Conservation (phyloP, 2,888 invertebrate species). For the Cosmia trapezina region DNA sequence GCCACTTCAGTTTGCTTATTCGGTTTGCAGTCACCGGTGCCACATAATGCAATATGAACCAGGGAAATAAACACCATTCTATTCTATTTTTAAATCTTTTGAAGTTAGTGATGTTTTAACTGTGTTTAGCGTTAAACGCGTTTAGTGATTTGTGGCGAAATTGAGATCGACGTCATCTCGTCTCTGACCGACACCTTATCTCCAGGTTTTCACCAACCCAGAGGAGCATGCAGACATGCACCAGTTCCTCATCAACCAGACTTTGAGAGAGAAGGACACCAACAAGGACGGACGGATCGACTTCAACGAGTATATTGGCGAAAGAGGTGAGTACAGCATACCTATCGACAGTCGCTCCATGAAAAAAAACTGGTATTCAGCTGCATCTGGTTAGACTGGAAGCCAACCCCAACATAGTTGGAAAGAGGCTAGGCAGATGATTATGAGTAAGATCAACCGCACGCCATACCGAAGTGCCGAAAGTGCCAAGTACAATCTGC, state of each 20-base stretch:
- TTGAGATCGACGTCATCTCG: too few relatives aligned
- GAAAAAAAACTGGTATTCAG: neutral
- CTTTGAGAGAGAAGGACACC: conserved; percentile 95
- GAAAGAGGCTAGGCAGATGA: neutral
- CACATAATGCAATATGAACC: too few relatives aligned
- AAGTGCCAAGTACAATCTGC: neutral
- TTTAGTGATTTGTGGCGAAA: too few relatives aligned
- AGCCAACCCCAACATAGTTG: neutral
- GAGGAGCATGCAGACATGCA: conserved; percentile 98
- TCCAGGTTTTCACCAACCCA: conserved; percentile 95
- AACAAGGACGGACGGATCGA: conserved; percentile 96
- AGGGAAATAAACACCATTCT: too few relatives aligned
- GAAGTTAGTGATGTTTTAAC: too few relatives aligned
- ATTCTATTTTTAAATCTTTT: too few relatives aligned
- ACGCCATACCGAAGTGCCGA: neutral
- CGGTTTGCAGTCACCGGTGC: too few relatives aligned
- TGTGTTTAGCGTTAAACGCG: too few relatives aligned
- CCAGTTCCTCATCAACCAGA: conserved; percentile 94
- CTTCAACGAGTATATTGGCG: conserved; percentile 95
- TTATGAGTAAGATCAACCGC: neutral
- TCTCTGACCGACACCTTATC: neutral
- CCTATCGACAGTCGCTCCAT: neutral
- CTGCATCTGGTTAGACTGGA: neutral
- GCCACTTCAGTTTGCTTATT: too few relatives aligned
- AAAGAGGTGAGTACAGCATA: conserved; percentile 86